A percentile compares a stretch with the other conserved stretches of the same genome.
phyloP scores from a whole-genome alignment of 2,888 invertebrate genomes.

The Malachius bipustulatus region DNA sequence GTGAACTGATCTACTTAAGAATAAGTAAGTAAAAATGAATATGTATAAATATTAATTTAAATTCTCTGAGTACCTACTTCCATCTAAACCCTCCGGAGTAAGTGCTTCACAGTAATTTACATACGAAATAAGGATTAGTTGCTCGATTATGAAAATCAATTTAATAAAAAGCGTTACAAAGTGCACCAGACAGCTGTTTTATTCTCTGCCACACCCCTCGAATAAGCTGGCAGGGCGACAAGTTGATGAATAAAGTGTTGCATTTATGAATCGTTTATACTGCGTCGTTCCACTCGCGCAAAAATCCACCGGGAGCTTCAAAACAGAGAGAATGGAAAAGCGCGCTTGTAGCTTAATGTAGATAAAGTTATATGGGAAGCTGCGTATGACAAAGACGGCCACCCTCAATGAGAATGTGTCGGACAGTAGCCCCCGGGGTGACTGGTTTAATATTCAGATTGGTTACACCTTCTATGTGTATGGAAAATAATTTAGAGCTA shows the following conservation, averaged over 20 bases:
- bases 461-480: constrained; percentile 41
- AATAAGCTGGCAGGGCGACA: constrained; percentile 32
- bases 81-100: no score
- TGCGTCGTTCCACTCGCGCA: no score
- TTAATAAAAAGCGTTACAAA: constrained; percentile 33
- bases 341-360: no score
- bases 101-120: no score
- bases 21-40: no score
- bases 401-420: constrained; percentile 15
- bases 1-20: no score
- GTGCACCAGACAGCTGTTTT: constrained; percentile 34
- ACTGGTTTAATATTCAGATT: constrained; percentile 39
- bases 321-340: no score
- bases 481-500: constrained; percentile 37
- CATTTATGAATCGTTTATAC: no score
- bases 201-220: constrained; percentile 36
- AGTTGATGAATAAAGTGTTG: constrained; percentile 36
- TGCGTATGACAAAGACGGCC: constrained; percentile 34
- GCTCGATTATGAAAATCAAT: constrained; percentile 16
- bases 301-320: no score
- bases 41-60: no score
- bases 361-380: no score
- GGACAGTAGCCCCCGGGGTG: constrained; percentile 16
- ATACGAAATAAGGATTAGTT: not conserved
- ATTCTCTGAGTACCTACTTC: no score